Conservation (phyloP, 2,797 vertebrate species). For the Cephalopachus bancanus region DNA sequence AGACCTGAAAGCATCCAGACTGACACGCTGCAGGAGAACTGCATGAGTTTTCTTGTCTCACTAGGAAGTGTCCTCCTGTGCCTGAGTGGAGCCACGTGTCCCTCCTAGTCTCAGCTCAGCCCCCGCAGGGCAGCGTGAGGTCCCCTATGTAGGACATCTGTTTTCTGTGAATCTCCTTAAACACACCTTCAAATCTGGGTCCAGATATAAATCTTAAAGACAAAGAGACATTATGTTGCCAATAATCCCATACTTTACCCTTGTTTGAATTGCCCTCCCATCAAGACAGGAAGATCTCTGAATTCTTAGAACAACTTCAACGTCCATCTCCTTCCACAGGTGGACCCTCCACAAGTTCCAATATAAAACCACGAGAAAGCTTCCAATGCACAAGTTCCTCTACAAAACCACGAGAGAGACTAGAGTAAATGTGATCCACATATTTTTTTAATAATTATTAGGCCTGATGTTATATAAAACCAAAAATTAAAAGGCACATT, state of each 20-base stretch:
- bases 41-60: neutral
- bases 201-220: slow-evolving; percentile 40
- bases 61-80: neutral
- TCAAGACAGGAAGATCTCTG: neutral
- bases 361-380: too few species aligned
- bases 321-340: neutral
- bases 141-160: neutral
- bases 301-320: neutral
- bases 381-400: neutral
- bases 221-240: neutral
- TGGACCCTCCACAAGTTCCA: neutral
- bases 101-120: neutral
- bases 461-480: neutral
- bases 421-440: neutral
- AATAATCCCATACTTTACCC: neutral
- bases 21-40: neutral
- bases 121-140: neutral
- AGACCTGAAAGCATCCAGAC: slow-evolving; percentile 9
- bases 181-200: neutral
- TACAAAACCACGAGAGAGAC: neutral
- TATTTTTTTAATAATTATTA: neutral
- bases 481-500: neutral
- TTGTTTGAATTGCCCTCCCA: neutral
- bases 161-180: neutral
- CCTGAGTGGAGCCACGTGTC: accelerated